Percentiles rank a stretch among this genome's conserved stretches.
phyloP scores from a whole-genome alignment of 2,888 invertebrate species.

The Mayetiola destructor region DNA sequence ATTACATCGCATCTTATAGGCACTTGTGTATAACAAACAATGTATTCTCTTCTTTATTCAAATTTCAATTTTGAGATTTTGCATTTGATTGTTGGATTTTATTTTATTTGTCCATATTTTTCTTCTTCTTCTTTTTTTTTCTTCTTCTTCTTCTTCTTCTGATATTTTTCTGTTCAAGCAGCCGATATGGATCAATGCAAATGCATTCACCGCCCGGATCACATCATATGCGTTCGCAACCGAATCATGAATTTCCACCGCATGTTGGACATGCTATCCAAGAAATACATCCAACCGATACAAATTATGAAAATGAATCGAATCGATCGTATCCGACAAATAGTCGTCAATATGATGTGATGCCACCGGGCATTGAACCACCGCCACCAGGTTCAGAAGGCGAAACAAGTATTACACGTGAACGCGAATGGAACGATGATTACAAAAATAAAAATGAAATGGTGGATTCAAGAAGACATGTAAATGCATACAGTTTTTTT shows the following conservation, averaged over 20 bases:
- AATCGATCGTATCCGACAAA: background rate
- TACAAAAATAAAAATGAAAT: too few species aligned
- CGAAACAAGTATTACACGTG: background rate
- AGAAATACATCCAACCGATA: background rate
- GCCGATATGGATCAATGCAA: background rate
- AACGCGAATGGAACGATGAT: background rate
- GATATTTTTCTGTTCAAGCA: background rate
- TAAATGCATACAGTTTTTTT: too few species aligned
- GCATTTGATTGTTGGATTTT: too few species aligned
- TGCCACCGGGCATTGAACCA: slow-evolving; percentile 44
- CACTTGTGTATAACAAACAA: too few species aligned
- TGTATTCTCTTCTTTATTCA: too few species aligned
- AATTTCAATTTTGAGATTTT: too few species aligned
- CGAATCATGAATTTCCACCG: background rate
- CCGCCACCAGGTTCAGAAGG: slow-evolving; percentile 46
- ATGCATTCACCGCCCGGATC: background rate
- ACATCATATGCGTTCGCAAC: background rate
- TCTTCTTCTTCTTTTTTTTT: too few species aligned
- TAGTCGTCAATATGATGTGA: slow-evolving; percentile 39
- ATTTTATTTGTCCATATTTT: too few species aligned
- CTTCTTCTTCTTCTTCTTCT: background rate
- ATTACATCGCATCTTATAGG: too few species aligned
- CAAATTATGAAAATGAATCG: slow-evolving; percentile 10
- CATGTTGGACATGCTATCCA: background rate
- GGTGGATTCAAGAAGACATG: too few species aligned